Conservation (phyloP, 2,113 vertebrate species). For the Penelope pileata region DNA sequence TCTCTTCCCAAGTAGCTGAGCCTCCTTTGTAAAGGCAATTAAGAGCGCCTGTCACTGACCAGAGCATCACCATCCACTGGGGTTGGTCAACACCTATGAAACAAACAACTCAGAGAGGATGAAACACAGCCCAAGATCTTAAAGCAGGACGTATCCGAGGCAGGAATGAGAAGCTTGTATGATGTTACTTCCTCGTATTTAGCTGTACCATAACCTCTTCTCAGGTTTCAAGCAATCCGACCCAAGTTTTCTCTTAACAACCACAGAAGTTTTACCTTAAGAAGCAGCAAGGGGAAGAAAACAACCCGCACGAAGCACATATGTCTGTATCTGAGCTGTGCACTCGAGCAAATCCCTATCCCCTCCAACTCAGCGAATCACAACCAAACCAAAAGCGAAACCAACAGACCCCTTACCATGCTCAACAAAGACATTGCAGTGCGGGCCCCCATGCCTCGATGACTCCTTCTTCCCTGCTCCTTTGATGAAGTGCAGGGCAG, state of each 20-base stretch:
- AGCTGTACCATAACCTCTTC: background rate
- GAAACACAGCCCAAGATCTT: background rate
- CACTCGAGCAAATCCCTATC: background rate
- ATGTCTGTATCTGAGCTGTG: background rate
- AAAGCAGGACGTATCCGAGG: background rate
- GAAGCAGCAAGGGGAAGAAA: background rate
- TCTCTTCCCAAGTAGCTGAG: background rate
- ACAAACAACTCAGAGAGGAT: background rate
- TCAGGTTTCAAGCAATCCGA: background rate
- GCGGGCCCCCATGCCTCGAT: constrained; percentile 85
- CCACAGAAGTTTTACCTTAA: background rate
- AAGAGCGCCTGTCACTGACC: background rate
- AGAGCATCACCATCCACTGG: background rate
- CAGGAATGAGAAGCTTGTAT: background rate
- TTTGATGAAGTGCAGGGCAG: constrained; percentile 94
- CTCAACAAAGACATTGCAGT: constrained; percentile 92
- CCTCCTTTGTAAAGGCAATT: background rate
- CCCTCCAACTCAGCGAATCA: background rate
- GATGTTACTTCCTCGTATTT: background rate
- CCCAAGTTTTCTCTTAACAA: background rate
- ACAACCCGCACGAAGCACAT: background rate
- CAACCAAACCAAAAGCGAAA: background rate
- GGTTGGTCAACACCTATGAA: background rate
- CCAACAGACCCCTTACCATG: constrained; percentile 85
- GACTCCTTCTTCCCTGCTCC: constrained; percentile 88